A percentile compares a stretch with the other conserved stretches of the same genome.
phyloP scores from a whole-genome alignment of 2,888 invertebrate species.

The Blastobasis adustella region DNA sequence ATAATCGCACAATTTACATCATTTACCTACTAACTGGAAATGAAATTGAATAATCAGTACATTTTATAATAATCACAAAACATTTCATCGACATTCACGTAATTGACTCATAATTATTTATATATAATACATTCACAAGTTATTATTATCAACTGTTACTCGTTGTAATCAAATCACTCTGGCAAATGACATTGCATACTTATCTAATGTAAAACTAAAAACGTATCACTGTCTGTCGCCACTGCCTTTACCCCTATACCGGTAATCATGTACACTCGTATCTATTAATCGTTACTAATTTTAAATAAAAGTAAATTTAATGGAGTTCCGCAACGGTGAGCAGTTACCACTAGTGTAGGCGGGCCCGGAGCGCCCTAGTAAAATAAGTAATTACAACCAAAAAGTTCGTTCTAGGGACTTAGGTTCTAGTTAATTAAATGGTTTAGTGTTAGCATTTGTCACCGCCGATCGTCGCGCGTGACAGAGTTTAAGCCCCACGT shows the following conservation, averaged over 20 bases:
- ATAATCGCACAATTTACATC: too few relatives aligned
- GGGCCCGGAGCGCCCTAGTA: conserved; percentile 48
- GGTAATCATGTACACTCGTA: conserved; percentile 45
- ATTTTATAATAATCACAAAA: too few relatives aligned
- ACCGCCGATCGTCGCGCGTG: too few relatives aligned
- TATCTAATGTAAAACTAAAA: conserved; percentile 5
- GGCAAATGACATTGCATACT: not conserved
- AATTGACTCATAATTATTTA: too few relatives aligned
- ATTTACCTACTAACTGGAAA: too few relatives aligned
- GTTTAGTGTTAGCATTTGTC: not conserved
- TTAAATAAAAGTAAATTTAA: conserved; percentile 47
- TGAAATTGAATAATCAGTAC: not conserved
- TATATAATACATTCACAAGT: too few relatives aligned
- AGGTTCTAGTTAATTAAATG: conserved; percentile 57
- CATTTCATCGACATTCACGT: too few relatives aligned
- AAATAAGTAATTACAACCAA: conserved; percentile 71
- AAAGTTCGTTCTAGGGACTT: conserved; percentile 74
- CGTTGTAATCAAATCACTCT: too few relatives aligned
- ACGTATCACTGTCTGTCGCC: conserved; percentile 48
- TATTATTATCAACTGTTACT: too few relatives aligned
- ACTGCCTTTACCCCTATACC: conserved; percentile 57
- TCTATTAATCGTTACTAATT: conserved; percentile 61
- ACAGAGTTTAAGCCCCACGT: too few relatives aligned
- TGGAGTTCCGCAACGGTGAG: conserved; percentile 70
- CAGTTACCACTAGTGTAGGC: conserved; percentile 67